phyloP scores from a whole-genome alignment of 2,888 invertebrate genomes.

The Mylabris sibirica region DNA sequence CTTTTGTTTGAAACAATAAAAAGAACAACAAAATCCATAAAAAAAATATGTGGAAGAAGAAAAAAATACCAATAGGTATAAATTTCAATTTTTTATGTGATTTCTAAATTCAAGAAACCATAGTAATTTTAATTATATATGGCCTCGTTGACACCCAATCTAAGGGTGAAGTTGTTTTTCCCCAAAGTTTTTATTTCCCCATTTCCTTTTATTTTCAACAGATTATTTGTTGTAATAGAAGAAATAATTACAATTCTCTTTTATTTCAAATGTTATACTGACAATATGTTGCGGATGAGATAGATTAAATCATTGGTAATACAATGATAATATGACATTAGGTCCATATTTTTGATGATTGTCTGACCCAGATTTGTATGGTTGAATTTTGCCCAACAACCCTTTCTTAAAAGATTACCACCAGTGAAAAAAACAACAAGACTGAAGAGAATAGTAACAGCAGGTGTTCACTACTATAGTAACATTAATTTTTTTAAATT shows the following conservation, averaged over 20 bases:
- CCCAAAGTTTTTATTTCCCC: background rate
- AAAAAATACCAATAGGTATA: slow-evolving; percentile 3
- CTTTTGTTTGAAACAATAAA: background rate
- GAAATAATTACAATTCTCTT: slow-evolving; percentile 1
- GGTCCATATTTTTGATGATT: slow-evolving; percentile 28
- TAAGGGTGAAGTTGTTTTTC: background rate
- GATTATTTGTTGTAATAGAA: background rate
- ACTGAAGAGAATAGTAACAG: background rate
- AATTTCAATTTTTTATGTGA: slow-evolving; percentile 12
- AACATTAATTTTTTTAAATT: no score
- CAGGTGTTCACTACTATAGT: slow-evolving; percentile 20
- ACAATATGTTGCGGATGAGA: slow-evolving; percentile 32
- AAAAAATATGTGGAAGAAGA: background rate
- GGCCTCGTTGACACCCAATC: slow-evolving; percentile 17
- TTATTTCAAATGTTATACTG: background rate
- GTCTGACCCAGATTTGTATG: slow-evolving; percentile 33
- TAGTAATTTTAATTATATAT: slow-evolving; percentile 13
- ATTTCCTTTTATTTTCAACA: background rate
- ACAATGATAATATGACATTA: slow-evolving; percentile 22
- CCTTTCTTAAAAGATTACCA: slow-evolving; percentile 23
- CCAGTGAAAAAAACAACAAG: background rate
- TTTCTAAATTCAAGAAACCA: slow-evolving; percentile 15
- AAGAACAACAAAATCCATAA: background rate
- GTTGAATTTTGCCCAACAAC: slow-evolving; percentile 26
- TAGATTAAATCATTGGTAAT: slow-evolving; percentile 17